A percentile compares a stretch with the other conserved stretches of the same genome.
These are phyloP conservation scores for Dichetophora obliterata DNA, from an alignment of 2,888 invertebrate genomes.

Conservation along the genomic window DNA sequence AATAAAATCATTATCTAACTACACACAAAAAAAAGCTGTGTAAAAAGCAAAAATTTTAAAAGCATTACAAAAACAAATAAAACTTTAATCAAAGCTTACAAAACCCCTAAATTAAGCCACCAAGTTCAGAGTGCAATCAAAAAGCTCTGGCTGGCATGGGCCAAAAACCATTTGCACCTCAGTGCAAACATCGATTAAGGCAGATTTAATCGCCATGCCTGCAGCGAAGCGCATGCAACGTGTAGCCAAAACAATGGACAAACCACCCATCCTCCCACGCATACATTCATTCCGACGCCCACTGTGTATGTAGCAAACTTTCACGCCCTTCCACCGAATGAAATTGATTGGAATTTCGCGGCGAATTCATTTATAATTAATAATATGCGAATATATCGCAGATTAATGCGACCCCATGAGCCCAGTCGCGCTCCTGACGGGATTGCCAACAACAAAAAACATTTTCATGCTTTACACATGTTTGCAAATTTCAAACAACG, in stretches of 20 bases:
- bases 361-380: constrained; percentile 53
- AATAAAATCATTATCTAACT: no score
- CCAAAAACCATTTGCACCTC: background rate
- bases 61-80: no score
- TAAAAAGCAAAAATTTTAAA: no score
- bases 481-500: constrained; percentile 13
- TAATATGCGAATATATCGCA: constrained; percentile 52
- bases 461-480: background rate
- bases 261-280: background rate
- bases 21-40: no score
- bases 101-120: background rate
- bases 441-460: background rate
- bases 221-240: background rate
- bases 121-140: background rate
- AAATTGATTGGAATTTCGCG: constrained; percentile 40
- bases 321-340: constrained; percentile 16
- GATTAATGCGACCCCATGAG: constrained; percentile 45
- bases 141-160: background rate
- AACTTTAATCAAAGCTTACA: no score
- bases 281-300: background rate
- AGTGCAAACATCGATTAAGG: constrained; percentile 22
- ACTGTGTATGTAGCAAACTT: background rate
- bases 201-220: background rate
- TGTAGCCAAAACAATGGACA: background rate
- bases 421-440: background rate